Conservation (phyloP, 2,113 vertebrate genomes). For the Ophthalmolycus amberensis region DNA sequence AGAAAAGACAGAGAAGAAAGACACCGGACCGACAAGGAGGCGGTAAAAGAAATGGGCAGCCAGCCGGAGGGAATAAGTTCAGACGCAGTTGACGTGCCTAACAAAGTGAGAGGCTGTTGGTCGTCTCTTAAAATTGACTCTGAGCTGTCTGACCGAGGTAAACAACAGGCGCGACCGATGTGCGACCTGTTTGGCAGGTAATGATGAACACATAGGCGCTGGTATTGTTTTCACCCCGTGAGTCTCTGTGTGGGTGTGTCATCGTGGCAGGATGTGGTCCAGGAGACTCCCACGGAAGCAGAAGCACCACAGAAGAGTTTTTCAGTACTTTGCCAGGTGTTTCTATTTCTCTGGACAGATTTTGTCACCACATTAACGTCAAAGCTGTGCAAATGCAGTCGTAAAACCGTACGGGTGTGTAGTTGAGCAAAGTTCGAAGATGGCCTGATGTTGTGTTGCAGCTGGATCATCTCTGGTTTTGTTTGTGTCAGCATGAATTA, state of each 20-base stretch:
- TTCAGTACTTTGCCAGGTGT: not conserved
- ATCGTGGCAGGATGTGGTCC: not conserved
- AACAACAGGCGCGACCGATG: slow-evolving; percentile 3
- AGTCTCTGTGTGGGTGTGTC: not conserved
- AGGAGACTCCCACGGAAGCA: not conserved
- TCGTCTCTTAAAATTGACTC: slow-evolving; percentile 11
- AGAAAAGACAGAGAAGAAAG: not conserved
- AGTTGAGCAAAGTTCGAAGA: not conserved
- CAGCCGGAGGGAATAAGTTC: slow-evolving; percentile 4
- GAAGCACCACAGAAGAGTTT: not conserved
- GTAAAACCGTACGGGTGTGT: not conserved
- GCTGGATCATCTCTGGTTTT: not conserved
- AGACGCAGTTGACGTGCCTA: not conserved
- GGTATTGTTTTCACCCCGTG: not conserved
- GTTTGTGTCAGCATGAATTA: not conserved
- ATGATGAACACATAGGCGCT: not conserved
- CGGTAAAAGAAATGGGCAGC: slow-evolving; percentile 9
- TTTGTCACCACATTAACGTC: not conserved
- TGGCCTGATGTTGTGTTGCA: not conserved
- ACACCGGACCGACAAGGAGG: not conserved
- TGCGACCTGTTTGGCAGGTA: slow-evolving; percentile 41
- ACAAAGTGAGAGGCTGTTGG: not conserved
- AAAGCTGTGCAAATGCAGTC: not conserved
- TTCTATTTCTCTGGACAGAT: not conserved
- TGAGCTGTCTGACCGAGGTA: not conserved